phyloP scores from a whole-genome alignment of 2,888 invertebrate species.

The Nymphalis urticae region DNA sequence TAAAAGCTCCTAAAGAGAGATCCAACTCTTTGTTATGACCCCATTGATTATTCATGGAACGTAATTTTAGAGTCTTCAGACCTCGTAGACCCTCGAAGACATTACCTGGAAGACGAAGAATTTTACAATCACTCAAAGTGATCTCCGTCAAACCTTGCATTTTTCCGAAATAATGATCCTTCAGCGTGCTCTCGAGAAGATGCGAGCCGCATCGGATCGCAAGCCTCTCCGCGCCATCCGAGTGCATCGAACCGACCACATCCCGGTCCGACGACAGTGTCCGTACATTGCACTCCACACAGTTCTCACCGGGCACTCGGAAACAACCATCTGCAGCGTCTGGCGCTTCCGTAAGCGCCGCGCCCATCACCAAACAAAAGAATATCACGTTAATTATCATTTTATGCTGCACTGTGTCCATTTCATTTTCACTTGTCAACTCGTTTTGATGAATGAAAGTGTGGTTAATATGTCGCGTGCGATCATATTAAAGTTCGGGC shows the following conservation, averaged over 20 bases:
- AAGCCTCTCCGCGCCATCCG: slow-evolving; percentile 88
- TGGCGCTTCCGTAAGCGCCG: slow-evolving; percentile 78
- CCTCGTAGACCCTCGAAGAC: slow-evolving; percentile 91
- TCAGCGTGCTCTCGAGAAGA: slow-evolving; percentile 86
- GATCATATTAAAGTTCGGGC: slow-evolving; percentile 65
- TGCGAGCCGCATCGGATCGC: slow-evolving; percentile 86
- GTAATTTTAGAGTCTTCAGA: slow-evolving; percentile 88
- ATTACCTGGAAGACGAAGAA: slow-evolving; percentile 87
- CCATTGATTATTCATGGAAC: slow-evolving; percentile 91
- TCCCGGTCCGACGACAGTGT: slow-evolving; percentile 86
- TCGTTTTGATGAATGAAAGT: slow-evolving; percentile 63
- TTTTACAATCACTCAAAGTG: slow-evolving; percentile 88
- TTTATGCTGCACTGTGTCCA: slow-evolving; percentile 77
- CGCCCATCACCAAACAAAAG: slow-evolving; percentile 80
- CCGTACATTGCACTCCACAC: slow-evolving; percentile 84
- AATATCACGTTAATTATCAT: slow-evolving; percentile 78
- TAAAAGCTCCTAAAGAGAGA: slow-evolving; percentile 85
- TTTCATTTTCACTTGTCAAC: slow-evolving; percentile 76
- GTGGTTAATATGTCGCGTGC: slow-evolving; percentile 57
- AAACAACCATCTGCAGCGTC: slow-evolving; percentile 72
- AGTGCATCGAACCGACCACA: slow-evolving; percentile 83
- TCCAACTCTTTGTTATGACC: slow-evolving; percentile 86
- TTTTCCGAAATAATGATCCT: slow-evolving; percentile 86
- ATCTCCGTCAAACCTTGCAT: slow-evolving; percentile 90
- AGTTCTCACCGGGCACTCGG: slow-evolving; percentile 68